Evolutionary conservation across 1,140 invertebrate genomes (phyloP).

Genomic region (Fopius arisanus): DNA sequence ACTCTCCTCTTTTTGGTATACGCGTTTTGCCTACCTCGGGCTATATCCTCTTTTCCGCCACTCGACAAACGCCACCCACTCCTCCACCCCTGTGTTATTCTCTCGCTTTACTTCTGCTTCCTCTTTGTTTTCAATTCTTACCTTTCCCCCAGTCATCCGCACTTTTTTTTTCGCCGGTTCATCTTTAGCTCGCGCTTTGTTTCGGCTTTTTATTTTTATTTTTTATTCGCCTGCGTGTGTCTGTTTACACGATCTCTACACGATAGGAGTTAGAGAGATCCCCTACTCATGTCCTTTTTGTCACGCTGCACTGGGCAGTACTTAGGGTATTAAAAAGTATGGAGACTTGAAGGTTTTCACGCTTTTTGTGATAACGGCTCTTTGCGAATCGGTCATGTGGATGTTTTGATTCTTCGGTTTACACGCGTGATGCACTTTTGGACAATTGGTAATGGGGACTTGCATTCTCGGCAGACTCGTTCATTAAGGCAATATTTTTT

Average conservation of each 20-base stretch:
- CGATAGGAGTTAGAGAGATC: too few species aligned
- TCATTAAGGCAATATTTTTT: background rate
- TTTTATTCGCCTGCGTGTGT: background rate
- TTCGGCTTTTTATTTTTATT: background rate
- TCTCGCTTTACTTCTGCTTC: conserved; percentile 4
- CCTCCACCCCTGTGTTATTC: background rate
- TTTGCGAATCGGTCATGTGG: conserved; percentile 50
- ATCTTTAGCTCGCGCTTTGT: background rate
- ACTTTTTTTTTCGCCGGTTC: too few species aligned
- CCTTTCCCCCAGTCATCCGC: background rate
- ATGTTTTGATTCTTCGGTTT: conserved; percentile 38
- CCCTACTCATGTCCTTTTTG: too few species aligned
- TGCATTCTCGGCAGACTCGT: background rate
- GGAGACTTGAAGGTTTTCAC: background rate
- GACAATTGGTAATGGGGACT: conserved; percentile 55
- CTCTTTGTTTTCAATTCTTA: conserved; percentile 16
- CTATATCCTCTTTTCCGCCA: conserved; percentile 25
- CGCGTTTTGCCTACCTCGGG: conserved; percentile 29
- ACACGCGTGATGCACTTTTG: conserved; percentile 42
- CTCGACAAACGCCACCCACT: conserved; percentile 13
- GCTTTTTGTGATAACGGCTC: conserved; percentile 17
- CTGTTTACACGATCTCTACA: background rate
- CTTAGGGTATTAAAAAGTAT: conserved; percentile 55
- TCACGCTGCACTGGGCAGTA: conserved; percentile 46
- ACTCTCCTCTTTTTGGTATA: background rate